Conservation (phyloP, 1,140 invertebrate species). For the Dendrolimus kikuchii region DNA sequence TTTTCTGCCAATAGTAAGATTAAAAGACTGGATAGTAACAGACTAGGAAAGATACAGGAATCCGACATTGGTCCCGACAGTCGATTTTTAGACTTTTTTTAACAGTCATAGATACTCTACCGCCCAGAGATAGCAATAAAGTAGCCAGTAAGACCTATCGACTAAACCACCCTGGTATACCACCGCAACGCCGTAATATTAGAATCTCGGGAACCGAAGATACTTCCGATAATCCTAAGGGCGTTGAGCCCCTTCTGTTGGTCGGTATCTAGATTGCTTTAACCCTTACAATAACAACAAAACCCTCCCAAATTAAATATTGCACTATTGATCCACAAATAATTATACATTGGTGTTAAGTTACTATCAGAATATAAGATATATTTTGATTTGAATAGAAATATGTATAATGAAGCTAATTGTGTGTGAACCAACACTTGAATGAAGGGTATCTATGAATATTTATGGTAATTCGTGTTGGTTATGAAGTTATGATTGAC, state of each 20-base stretch:
- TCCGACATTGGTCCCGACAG: too few species aligned
- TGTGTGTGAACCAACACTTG: conserved; percentile 56
- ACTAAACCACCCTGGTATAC: not conserved
- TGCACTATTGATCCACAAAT: conserved; percentile 46
- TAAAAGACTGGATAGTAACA: too few species aligned
- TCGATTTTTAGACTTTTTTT: too few species aligned
- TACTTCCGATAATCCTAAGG: conserved; percentile 3
- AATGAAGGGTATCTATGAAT: conserved; percentile 43
- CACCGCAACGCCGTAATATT: too few species aligned
- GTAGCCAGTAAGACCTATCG: too few species aligned
- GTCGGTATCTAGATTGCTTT: too few species aligned
- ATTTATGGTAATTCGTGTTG: conserved; percentile 43
- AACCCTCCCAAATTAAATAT: conserved; percentile 62
- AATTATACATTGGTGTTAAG: conserved; percentile 63
- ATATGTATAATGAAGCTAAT: conserved; percentile 59
- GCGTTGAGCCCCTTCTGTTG: not conserved
- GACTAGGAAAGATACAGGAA: too few species aligned
- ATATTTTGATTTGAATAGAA: conserved; percentile 42
- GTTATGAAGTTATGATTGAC: conserved; percentile 29
- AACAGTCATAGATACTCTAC: too few species aligned
- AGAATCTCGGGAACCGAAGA: too few species aligned
- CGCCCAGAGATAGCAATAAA: too few species aligned
- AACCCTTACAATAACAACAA: conserved; percentile 12
- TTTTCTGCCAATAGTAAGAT: too few species aligned
- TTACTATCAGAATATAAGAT: conserved; percentile 61